These are phyloP conservation scores for Hippocampus comes DNA, from an alignment of 2,113 vertebrate species.

Conservation along the genomic window DNA sequence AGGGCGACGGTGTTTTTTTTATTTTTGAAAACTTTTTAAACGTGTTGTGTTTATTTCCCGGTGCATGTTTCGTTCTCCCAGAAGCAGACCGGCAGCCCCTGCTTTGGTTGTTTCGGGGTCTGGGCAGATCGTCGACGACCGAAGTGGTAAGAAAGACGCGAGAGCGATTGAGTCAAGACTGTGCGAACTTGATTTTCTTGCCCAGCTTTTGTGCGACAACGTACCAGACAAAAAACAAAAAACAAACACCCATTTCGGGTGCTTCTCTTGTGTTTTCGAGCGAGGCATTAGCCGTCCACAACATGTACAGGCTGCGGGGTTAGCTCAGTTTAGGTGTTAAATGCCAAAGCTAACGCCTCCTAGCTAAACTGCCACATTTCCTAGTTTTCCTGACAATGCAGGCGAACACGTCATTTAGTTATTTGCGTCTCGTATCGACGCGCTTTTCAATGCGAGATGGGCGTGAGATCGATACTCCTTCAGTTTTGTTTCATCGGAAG, in stretches of 20 bases:
- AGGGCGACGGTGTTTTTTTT: not conserved
- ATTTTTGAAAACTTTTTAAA: not conserved
- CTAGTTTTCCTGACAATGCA: not conserved
- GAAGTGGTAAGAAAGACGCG: not conserved
- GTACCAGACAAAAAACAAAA: not conserved
- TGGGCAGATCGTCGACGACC: not conserved
- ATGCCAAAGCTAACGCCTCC: slow-evolving; percentile 18
- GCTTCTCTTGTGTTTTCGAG: not conserved
- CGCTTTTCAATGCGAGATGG: not conserved
- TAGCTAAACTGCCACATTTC: not conserved
- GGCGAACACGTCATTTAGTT: not conserved
- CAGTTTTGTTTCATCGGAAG: not conserved
- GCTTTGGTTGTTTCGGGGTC: too few species aligned
- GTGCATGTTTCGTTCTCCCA: too few species aligned
- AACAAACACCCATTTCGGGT: not conserved
- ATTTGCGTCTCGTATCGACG: not conserved
- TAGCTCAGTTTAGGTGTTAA: slow-evolving; percentile 22
- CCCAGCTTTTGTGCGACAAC: not conserved
- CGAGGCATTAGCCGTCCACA: not conserved
- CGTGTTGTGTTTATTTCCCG: not conserved
- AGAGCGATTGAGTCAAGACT: not conserved
- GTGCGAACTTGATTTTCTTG: not conserved
- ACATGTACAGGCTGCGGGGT: not conserved
- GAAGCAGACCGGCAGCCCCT: too few species aligned
- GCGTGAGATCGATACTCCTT: not conserved